Conservation (phyloP, 1,140 invertebrate species). For the Nylanderia fulva region DNA sequence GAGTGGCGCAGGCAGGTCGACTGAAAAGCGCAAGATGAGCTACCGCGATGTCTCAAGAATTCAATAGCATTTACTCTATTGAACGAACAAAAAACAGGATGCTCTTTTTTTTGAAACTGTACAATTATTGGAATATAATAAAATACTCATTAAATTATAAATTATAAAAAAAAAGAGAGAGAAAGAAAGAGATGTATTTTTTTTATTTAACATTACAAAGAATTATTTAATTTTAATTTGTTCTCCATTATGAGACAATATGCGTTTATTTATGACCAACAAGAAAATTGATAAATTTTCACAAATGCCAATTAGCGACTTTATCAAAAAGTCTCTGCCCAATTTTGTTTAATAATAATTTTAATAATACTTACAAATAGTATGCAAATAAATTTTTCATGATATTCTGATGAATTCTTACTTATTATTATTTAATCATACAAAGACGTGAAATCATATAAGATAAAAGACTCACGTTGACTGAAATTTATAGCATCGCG, state of each 20-base stretch:
- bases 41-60: slow-evolving; percentile 68
- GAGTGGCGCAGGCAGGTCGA: slow-evolving; percentile 58
- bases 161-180: background rate
- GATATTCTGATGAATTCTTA: background rate
- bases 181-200: background rate
- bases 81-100: slow-evolving; percentile 6
- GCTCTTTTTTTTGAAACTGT: background rate
- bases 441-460: background rate
- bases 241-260: background rate
- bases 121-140: slow-evolving; percentile 13
- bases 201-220: background rate
- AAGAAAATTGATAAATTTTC: background rate
- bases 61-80: slow-evolving; percentile 58
- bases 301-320: background rate
- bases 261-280: background rate
- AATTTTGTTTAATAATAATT: background rate
- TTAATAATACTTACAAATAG: background rate
- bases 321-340: background rate
- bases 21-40: slow-evolving; percentile 73
- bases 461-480: background rate
- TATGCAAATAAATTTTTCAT: background rate
- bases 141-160: slow-evolving; percentile 20
- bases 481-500: background rate
- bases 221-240: background rate
- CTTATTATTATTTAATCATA: background rate